Evolutionary conservation across 2,888 invertebrate genomes (phyloP), one percentile per base, ranked within the genome.

Genomic region (Odontothrips loti): DNA sequence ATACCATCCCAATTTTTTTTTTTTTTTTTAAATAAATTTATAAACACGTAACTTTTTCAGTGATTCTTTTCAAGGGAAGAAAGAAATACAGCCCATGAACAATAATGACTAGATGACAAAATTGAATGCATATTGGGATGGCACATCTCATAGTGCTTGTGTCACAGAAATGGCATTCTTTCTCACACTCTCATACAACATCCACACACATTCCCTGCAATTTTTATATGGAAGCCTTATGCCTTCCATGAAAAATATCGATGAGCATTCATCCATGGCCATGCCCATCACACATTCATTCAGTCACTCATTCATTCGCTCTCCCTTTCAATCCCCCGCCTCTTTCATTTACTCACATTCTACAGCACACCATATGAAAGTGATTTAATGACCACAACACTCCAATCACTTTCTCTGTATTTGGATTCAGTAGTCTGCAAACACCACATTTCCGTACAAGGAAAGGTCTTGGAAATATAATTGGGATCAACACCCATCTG

Each of bases 101-200:
- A 43, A 43, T 4, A 43, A 43, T 43, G 34, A 43, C 6, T 2
- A 6, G 6, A 43, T 43, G 2, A 6, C 34, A 43, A 43, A 43
- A 8, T 27, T 58, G 12, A 27, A 75, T 27, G 68, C 68, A 75
- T 75, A 12, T 75, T 75, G 23, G n/a, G 68, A 75, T 27, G 68
- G 68, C 68, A 75, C 23, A 27, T 23, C 27, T 75, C 68, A 75
- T 27, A 75, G 68, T 27, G 68, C 68, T 75, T 75, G 68, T 75
- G 68, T 12, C 23, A 27, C 68, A 75, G 9, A 23, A 27, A 27
- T 75, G 11, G 4, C 68, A 75, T 27, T 75, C 68, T 23, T 23
- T 27, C 68, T 23, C 12, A 27, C 68, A 75, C 68, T 58, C 58
- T 58, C 58, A 58, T 58, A 20, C 58, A 17, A 58, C 58, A 58